A percentile compares a stretch with the other conserved stretches of the same genome.
Evolutionary conservation across 2,113 vertebrate species (phyloP).

Genomic region (Naja naja): DNA sequence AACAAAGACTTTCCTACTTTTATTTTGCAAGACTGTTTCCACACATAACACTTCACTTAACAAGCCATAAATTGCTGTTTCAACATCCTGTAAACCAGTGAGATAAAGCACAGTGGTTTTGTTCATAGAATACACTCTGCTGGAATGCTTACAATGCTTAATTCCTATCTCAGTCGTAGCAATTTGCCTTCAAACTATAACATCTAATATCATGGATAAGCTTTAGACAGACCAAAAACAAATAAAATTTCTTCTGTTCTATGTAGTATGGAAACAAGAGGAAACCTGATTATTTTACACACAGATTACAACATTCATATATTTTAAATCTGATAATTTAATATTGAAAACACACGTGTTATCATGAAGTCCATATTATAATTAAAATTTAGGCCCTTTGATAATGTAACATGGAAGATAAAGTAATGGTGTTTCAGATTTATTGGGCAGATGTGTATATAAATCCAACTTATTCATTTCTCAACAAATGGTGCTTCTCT

Average conservation of each 20-base stretch:
- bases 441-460: neutral
- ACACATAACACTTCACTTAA: neutral
- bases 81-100: neutral
- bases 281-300: neutral
- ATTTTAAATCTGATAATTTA: neutral
- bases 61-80: neutral
- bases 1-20: neutral
- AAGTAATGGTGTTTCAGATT: neutral
- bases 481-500: neutral
- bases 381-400: slow-evolving; percentile 4
- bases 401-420: slow-evolving; percentile 5
- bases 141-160: neutral
- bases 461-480: neutral
- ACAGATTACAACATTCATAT: fast-evolving
- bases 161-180: neutral
- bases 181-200: neutral
- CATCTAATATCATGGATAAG: neutral
- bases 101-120: neutral
- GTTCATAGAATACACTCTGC: neutral
- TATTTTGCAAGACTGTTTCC: neutral
- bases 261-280: neutral
- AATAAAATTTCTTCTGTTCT: slow-evolving; percentile 4
- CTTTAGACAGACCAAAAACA: neutral
- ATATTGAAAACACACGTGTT: neutral
- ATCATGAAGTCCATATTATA: neutral